A percentile compares a stretch with the other conserved stretches of the same genome.
Conservation (phyloP, 2,797 vertebrate species). For the Hyperoplus immaculatus region DNA sequence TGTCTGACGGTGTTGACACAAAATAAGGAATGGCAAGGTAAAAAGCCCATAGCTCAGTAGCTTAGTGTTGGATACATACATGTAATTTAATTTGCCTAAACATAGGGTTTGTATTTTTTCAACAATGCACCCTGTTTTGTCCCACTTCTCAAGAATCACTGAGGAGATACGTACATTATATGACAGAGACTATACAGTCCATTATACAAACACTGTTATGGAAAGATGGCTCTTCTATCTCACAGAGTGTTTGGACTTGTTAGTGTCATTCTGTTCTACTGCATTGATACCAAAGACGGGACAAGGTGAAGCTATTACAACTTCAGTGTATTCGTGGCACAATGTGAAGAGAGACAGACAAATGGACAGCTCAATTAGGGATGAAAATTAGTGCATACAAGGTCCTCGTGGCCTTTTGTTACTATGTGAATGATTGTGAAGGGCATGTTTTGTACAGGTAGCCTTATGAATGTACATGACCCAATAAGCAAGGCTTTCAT, state of each 20-base stretch:
- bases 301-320: constrained; percentile 7
- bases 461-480: constrained; percentile 10
- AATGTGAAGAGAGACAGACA: constrained; percentile 17
- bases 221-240: neutral
- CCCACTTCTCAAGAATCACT: too few relatives aligned
- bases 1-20: too few relatives aligned
- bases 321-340: constrained; percentile 21
- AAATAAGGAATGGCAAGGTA: too few relatives aligned
- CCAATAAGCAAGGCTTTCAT: constrained; percentile 5
- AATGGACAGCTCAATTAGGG: constrained; percentile 34
- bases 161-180: neutral
- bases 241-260: neutral
- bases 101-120: too few relatives aligned
- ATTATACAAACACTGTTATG: neutral
- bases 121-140: too few relatives aligned
- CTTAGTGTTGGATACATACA: too few relatives aligned
- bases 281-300: constrained; percentile 2
- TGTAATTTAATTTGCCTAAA: too few relatives aligned
- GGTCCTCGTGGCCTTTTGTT: constrained; percentile 7
- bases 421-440: constrained; percentile 13
- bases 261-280: constrained; percentile 13
- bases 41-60: too few relatives aligned
- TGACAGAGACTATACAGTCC: neutral
- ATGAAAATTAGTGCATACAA: constrained; percentile 19
- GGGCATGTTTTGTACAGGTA: constrained; percentile 32